Evolutionary conservation across 1,140 invertebrate genomes (phyloP).

Genomic region (Hycleus phaleratus): DNA sequence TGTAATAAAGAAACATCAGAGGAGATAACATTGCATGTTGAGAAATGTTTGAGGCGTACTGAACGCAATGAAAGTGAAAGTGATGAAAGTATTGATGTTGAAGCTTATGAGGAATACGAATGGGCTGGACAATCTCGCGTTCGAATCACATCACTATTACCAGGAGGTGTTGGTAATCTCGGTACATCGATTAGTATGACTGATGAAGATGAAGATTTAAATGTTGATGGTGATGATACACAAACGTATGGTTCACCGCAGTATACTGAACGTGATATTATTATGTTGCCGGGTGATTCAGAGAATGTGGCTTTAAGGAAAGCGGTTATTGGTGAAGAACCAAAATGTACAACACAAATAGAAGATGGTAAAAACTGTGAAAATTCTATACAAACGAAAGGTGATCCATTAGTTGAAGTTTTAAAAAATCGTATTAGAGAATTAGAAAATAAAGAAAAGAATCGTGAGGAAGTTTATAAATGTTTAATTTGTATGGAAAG

Average conservation of each 20-base stretch:
- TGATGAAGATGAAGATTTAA: slow-evolving; percentile 43
- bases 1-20: slow-evolving; percentile 62
- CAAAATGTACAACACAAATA: slow-evolving; percentile 11
- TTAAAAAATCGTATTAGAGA: slow-evolving; percentile 62
- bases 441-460: slow-evolving; percentile 47
- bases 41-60: slow-evolving; percentile 56
- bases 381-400: slow-evolving; percentile 27
- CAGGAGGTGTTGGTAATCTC: slow-evolving; percentile 58
- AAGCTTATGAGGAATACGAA: slow-evolving; percentile 70
- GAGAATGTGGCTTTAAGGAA: slow-evolving; percentile 49
- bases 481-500: slow-evolving; percentile 85
- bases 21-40: slow-evolving; percentile 70
- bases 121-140: slow-evolving; percentile 74
- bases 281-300: slow-evolving; percentile 49
- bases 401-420: slow-evolving; percentile 64
- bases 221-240: slow-evolving; percentile 64
- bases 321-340: slow-evolving; percentile 44
- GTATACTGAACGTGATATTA: slow-evolving; percentile 70
- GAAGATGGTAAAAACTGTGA: slow-evolving; percentile 6
- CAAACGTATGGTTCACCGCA: slow-evolving; percentile 80
- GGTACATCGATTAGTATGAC: slow-evolving; percentile 48
- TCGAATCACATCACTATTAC: slow-evolving; percentile 58
- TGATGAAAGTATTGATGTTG: slow-evolving; percentile 62
- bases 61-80: slow-evolving; percentile 54
- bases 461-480: slow-evolving; percentile 54